Evolutionary conservation across 2,797 vertebrate genomes (phyloP).

Genomic region (Coranthus polyacanthus): DNA sequence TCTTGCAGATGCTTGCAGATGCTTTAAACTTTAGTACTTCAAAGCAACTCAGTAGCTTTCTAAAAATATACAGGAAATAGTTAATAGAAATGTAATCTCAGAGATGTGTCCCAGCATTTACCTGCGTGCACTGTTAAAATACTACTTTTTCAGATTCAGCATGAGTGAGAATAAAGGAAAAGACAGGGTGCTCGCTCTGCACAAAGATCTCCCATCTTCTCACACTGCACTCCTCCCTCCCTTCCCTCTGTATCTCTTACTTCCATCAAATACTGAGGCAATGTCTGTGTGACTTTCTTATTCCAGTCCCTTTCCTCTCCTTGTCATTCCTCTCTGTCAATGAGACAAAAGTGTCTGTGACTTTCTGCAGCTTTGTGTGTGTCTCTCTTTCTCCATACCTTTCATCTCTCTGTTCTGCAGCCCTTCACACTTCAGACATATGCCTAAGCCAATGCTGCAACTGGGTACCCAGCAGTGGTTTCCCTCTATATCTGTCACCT

Average conservation of each 20-base stretch:
- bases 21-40: constrained; percentile 43
- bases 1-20: constrained; percentile 28
- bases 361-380: constrained; percentile 51
- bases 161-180: constrained; percentile 62
- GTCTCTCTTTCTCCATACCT: constrained; percentile 39
- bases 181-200: constrained; percentile 37
- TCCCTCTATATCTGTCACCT: constrained; percentile 47
- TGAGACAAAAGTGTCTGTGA: constrained; percentile 51
- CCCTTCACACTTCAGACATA: constrained; percentile 55
- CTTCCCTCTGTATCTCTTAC: constrained; percentile 29
- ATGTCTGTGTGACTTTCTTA: constrained; percentile 53
- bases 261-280: constrained; percentile 50
- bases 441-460: constrained; percentile 43
- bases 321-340: constrained; percentile 60
- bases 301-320: constrained; percentile 49
- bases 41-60: constrained; percentile 42
- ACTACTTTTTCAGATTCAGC: constrained; percentile 44
- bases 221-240: constrained; percentile 9
- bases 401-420: constrained; percentile 64
- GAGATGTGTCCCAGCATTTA: constrained; percentile 51
- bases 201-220: constrained; percentile 51
- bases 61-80: constrained; percentile 55
- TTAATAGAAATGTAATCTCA: constrained; percentile 43
- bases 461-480: constrained; percentile 37
- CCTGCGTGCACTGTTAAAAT: constrained; percentile 49